Evolutionary conservation across 2,113 vertebrate species (phyloP).

Genomic region (Dicentrarchus labrax): DNA sequence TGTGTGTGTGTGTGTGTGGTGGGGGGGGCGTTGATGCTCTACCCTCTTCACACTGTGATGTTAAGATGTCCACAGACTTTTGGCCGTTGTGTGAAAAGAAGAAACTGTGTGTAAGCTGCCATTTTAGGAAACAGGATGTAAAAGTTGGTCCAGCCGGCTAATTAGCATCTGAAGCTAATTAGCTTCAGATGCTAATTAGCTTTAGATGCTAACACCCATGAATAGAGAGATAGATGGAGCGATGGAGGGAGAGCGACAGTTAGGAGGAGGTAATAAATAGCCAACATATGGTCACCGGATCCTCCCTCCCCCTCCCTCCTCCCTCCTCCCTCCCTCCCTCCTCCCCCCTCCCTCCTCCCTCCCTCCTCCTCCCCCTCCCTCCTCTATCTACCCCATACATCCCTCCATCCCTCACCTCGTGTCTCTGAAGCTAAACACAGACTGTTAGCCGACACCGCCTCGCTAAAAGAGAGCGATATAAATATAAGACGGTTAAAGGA

Average conservation of each 20-base stretch:
- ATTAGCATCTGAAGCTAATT: too few species aligned
- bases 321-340: background rate
- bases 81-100: background rate
- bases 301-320: slow-evolving; percentile 15
- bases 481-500: slow-evolving; percentile 12
- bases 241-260: slow-evolving; percentile 47
- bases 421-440: slow-evolving; percentile 40
- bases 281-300: slow-evolving; percentile 80
- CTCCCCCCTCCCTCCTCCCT: slow-evolving; percentile 29
- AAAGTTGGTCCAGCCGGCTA: slow-evolving; percentile 12
- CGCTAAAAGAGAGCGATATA: background rate
- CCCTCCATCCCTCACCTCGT: slow-evolving; percentile 45
- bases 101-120: background rate
- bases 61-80: background rate
- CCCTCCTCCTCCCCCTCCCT: slow-evolving; percentile 30
- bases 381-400: slow-evolving; percentile 41
- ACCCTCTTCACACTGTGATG: background rate
- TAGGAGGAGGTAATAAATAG: slow-evolving; percentile 78
- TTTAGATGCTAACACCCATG: background rate
- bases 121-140: background rate
- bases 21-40: background rate
- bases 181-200: slow-evolving; percentile 29
- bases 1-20: background rate
- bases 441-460: slow-evolving; percentile 58
- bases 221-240: too few species aligned